phyloP scores from a whole-genome alignment of 2,888 invertebrate species.

The Pasiphila rectangulata region DNA sequence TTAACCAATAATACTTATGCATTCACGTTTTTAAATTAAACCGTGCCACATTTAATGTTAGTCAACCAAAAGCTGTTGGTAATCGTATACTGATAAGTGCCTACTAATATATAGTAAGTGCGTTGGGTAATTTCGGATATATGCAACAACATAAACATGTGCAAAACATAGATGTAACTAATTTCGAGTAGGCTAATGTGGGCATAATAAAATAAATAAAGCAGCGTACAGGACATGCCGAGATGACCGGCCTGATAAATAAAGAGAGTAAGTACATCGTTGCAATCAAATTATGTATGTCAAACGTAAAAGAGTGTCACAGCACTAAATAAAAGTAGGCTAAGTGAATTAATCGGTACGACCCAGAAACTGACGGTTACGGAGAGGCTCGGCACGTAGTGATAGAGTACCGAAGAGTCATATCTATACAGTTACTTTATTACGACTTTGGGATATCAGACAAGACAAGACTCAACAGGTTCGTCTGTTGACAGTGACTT shows the following conservation, averaged over 20 bases:
- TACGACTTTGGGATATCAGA: background rate
- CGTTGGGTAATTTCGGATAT: background rate
- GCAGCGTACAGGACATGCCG: conserved; percentile 21
- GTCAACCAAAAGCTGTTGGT: background rate
- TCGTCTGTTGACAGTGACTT: background rate
- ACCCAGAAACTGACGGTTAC: conserved; percentile 66
- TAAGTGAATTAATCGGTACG: conserved; percentile 75
- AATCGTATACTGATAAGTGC: conserved; percentile 3
- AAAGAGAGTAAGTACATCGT: conserved; percentile 51
- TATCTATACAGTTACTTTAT: conserved; percentile 11
- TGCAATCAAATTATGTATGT: conserved; percentile 65
- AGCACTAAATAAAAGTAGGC: conserved; percentile 73
- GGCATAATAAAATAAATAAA: conserved; percentile 14
- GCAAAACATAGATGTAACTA: no score
- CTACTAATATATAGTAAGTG: background rate
- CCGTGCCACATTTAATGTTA: background rate
- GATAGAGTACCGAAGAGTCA: conserved; percentile 33
- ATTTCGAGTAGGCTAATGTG: conserved; percentile 3
- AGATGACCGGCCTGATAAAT: conserved; percentile 36
- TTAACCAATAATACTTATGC: background rate
- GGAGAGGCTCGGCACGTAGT: conserved; percentile 38
- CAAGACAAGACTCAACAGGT: background rate
- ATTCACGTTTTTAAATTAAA: conserved; percentile 6
- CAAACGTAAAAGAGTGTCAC: conserved; percentile 72
- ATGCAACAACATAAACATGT: background rate